Base-by-base conservation (phyloP, 2,797 vertebrate species). In the Gadopsis marmoratus region DNA sequence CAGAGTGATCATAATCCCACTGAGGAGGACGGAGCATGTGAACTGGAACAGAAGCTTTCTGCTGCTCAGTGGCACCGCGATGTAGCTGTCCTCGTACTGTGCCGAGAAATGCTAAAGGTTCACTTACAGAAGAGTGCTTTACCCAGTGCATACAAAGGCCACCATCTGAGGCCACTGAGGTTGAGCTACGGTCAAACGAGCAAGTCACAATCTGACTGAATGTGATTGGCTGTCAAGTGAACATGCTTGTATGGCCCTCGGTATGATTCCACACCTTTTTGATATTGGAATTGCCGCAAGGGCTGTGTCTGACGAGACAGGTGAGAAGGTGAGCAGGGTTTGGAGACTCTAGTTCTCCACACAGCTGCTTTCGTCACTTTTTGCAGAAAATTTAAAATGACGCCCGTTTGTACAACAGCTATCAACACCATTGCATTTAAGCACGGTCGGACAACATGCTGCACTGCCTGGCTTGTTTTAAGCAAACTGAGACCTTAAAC, bases 1-100 rank as follows among this genome's bases (percentile, higher is more conserved):
- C 80, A 83, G 86, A 88, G 88, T 72, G 89, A 93, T 92, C 86
- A 71, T 89, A 94, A 92, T 90, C 88, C 91, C 86, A 67, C 85
- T 59, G 81, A 88, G 88, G 75, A 84, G 86, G 83, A 89, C 65
- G 11, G 58, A 75, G 72, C 71, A 78, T 21, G 65, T 74, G 86
- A 90, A 91, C 86, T 65, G 56, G 84, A 89, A 89, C 89, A 43
- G 74, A 67, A 54, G 78, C 82, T 86, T 69, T 89, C 53, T 77
- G 80, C 76, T 50, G 68, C 76, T 89, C 78, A 26, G 74, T 74
- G 87, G 75, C 74, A 16, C 74, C 0, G 29, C 78, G 63, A 76
- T 50, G 83, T 55, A 73, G 67, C 55, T 56, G 13, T 53, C 81
- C 76, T 64, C 55, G 76, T 69, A 41, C 64, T 68, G 50, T 26